Evolutionary conservation across 2,113 vertebrate species (phyloP).

Genomic region (Oreocharis arfaki): DNA sequence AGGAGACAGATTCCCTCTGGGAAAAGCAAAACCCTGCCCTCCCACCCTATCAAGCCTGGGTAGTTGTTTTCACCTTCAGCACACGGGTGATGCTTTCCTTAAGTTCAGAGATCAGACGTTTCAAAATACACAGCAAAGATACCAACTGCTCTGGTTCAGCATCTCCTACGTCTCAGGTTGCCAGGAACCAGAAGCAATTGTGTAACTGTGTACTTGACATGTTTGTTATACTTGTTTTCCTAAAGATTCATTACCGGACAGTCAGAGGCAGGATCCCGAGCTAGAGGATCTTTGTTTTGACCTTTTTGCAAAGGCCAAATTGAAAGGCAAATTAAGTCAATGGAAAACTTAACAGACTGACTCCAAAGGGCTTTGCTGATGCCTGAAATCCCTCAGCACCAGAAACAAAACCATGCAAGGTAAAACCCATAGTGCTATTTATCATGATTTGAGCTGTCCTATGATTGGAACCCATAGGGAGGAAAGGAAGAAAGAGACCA

Average conservation of each 20-base stretch:
- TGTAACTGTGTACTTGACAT: neutral
- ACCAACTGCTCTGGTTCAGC: neutral
- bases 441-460: neutral
- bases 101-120: neutral
- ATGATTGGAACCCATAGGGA: neutral
- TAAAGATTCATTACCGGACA: neutral
- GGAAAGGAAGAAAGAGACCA: neutral
- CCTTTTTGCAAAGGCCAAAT: slow-evolving; percentile 23
- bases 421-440: neutral
- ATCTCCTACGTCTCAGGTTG: neutral
- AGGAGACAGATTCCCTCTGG: neutral
- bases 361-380: neutral
- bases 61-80: neutral
- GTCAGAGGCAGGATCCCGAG: neutral
- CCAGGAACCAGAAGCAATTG: neutral
- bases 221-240: neutral
- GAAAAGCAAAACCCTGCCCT: neutral
- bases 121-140: neutral
- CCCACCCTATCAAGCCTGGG: neutral
- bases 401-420: neutral
- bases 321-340: slow-evolving; percentile 19
- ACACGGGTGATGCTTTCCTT: neutral
- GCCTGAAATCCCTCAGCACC: neutral
- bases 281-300: neutral
- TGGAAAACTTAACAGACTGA: neutral